Percentiles rank a stretch among this genome's conserved stretches.
Conservation (phyloP, 2,797 vertebrate genomes). For the Neosilurus hyrtlii region DNA sequence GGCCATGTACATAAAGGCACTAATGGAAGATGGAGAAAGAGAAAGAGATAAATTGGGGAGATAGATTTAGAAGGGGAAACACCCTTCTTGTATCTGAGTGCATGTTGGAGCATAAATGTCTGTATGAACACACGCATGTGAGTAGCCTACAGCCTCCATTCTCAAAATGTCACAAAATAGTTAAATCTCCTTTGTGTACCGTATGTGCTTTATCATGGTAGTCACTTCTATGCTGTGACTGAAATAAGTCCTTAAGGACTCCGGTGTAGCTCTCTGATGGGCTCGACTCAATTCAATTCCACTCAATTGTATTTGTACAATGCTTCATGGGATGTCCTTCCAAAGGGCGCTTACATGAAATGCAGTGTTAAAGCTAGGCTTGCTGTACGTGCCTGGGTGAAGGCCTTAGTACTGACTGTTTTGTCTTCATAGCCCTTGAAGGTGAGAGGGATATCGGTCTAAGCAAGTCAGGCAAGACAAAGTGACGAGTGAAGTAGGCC, state of each 20-base stretch:
- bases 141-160: conserved; percentile 21
- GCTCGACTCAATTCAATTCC: conserved; percentile 40
- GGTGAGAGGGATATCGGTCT: conserved; percentile 56
- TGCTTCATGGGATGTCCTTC: conserved; percentile 41
- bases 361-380: conserved; percentile 30
- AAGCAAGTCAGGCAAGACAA: conserved; percentile 56
- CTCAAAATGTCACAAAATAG: conserved; percentile 32
- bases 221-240: conserved; percentile 33
- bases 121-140: not conserved
- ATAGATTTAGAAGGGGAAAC: conserved; percentile 7
- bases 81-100: not conserved
- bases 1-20: not conserved
- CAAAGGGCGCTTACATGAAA: conserved; percentile 28
- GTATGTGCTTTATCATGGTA: conserved; percentile 43
- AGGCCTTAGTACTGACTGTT: conserved; percentile 17
- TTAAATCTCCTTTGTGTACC: conserved; percentile 46
- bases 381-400: not conserved
- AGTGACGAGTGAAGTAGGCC: conserved; percentile 69
- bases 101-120: conserved; percentile 13
- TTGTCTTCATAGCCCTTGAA: conserved; percentile 46
- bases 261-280: conserved; percentile 23
- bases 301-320: conserved; percentile 47
- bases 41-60: not conserved
- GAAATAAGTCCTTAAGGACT: conserved; percentile 33
- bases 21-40: not conserved